These are phyloP conservation scores for Eupleurogrammus muticus DNA, from an alignment of 2,797 vertebrate genomes.

Conservation along the genomic window DNA sequence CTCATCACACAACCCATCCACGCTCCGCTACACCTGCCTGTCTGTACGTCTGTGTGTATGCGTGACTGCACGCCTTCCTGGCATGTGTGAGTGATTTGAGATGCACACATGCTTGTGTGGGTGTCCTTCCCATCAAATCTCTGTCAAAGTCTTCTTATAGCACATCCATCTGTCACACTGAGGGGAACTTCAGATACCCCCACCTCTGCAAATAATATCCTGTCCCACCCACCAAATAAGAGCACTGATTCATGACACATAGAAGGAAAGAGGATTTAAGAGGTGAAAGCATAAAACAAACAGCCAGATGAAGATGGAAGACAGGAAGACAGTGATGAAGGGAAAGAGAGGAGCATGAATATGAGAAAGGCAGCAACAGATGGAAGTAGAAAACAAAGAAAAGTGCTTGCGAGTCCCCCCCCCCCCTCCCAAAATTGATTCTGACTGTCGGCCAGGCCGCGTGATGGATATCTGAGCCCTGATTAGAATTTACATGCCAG, in stretches of 20 bases:
- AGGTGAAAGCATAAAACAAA: conserved; percentile 42
- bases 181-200: conserved; percentile 40
- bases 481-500: conserved; percentile 79
- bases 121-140: conserved; percentile 33
- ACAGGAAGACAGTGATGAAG: conserved; percentile 61
- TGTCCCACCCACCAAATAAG: conserved; percentile 67
- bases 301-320: conserved; percentile 23
- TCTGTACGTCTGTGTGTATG: conserved; percentile 39
- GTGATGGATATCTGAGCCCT: conserved; percentile 77
- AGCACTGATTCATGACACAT: conserved; percentile 61
- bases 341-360: conserved; percentile 40
- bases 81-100: conserved; percentile 49
- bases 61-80: conserved; percentile 21
- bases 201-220: conserved; percentile 34
- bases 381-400: conserved; percentile 62
- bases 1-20: conserved; percentile 59
- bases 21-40: conserved; percentile 63
- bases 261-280: conserved; percentile 23
- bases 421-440: conserved; percentile 76
- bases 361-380: conserved; percentile 54
- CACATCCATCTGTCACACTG: conserved; percentile 55
- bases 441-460: conserved; percentile 53
- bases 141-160: conserved; percentile 37
- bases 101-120: conserved; percentile 25
- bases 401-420: conserved; percentile 52